Conservation (phyloP, 2,888 invertebrate species). For the Caradrina kadenii region DNA sequence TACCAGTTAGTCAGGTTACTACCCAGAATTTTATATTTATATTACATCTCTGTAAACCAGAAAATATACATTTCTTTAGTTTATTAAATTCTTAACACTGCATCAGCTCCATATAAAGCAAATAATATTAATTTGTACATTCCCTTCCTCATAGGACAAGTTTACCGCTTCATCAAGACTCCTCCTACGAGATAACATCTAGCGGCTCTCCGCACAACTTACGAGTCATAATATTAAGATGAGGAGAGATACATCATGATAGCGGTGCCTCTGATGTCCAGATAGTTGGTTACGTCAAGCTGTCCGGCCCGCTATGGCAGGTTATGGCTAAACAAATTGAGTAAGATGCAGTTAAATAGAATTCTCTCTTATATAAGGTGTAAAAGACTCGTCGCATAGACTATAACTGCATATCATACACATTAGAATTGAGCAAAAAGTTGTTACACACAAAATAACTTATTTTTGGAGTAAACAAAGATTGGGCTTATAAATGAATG, state of each 20-base stretch:
- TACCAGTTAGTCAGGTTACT: no score
- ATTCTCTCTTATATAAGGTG: no score
- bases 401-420: no score
- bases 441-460: no score
- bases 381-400: no score
- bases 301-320: constrained; percentile 1
- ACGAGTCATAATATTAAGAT: constrained; percentile 20
- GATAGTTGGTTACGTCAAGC: constrained; percentile 18
- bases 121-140: constrained; percentile 6
- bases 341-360: constrained; percentile 10
- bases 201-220: constrained; percentile 4
- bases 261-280: constrained; percentile 36
- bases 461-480: no score
- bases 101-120: background rate
- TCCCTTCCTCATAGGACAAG: constrained; percentile 33
- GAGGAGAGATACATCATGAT: constrained; percentile 22
- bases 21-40: background rate
- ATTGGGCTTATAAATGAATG: no score
- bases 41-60: background rate
- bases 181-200: constrained; percentile 31
- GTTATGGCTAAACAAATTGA: constrained; percentile 2
- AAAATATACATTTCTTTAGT: no score
- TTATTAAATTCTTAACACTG: background rate
- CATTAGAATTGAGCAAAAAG: no score
- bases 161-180: constrained; percentile 34